Evolutionary conservation across 2,888 invertebrate genomes (phyloP).

Genomic region (Clanis bilineata): DNA sequence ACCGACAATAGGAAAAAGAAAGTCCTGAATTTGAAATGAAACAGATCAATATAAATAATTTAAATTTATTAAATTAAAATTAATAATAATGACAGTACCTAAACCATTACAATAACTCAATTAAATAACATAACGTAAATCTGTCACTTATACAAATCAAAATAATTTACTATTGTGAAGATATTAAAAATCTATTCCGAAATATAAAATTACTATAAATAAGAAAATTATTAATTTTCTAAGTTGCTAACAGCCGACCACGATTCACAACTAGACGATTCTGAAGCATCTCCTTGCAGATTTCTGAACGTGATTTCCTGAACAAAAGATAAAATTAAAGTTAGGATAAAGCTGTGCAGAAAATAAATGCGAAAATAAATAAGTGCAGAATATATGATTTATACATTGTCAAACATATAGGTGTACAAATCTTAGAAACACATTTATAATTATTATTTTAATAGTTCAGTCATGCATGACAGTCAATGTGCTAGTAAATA

Average conservation of each 20-base stretch:
- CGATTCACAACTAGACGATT: slow-evolving; percentile 21
- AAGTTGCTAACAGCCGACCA: not conserved
- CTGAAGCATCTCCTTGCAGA: slow-evolving; percentile 26
- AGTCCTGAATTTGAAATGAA: not conserved
- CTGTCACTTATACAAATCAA: not conserved
- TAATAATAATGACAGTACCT: not conserved
- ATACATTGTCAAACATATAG: too few species aligned
- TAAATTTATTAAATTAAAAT: not conserved
- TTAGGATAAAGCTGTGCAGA: too few species aligned
- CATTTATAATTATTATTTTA: too few species aligned
- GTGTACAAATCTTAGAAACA: too few species aligned
- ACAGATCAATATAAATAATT: not conserved
- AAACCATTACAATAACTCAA: not conserved
- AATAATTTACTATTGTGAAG: not conserved
- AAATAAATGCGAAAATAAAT: too few species aligned
- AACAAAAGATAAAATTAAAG: slow-evolving; percentile 1
- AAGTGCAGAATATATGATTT: too few species aligned
- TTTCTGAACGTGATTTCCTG: slow-evolving; percentile 31
- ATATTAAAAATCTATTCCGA: not conserved
- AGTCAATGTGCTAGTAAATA: too few species aligned
- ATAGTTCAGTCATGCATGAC: too few species aligned
- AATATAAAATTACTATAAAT: too few species aligned
- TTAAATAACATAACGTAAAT: not conserved
- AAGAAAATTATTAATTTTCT: not conserved
- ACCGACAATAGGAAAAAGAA: not conserved